These are phyloP conservation scores for Borostomias antarcticus DNA, from an alignment of 2,797 vertebrate genomes.

Conservation along the genomic window DNA sequence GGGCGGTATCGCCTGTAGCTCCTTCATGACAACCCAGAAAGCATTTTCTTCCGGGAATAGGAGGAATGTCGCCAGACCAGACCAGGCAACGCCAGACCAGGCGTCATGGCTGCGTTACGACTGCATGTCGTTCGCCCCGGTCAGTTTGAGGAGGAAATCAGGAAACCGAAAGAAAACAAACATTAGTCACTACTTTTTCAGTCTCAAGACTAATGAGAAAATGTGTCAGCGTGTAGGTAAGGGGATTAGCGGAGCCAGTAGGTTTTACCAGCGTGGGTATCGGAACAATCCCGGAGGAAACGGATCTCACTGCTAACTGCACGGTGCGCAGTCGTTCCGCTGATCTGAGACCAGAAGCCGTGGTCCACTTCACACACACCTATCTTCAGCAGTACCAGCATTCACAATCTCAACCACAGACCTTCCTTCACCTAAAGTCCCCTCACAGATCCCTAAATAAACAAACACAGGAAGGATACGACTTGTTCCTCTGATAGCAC, in stretches of 20 bases:
- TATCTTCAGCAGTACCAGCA: background rate
- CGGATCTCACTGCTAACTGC: background rate
- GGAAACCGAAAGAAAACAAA: background rate
- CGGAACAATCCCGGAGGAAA: background rate
- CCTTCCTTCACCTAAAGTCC: too few relatives aligned
- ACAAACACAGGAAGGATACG: constrained; percentile 74
- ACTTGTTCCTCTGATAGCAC: constrained; percentile 55
- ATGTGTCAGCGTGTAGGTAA: background rate
- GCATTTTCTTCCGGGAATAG: constrained; percentile 4
- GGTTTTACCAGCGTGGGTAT: background rate
- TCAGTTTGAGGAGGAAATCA: too few relatives aligned
- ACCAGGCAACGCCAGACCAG: background rate
- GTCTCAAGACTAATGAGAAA: background rate
- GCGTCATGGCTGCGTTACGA: background rate
- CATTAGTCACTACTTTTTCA: background rate
- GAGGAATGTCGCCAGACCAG: background rate
- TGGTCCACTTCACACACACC: too few relatives aligned
- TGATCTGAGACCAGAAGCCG: too few relatives aligned
- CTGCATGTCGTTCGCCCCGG: too few relatives aligned
- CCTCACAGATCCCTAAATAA: constrained; percentile 56
- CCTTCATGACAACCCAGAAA: background rate
- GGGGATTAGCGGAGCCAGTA: background rate
- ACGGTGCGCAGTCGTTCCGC: background rate
- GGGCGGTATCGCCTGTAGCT: background rate
- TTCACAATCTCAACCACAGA: background rate